Base-by-base conservation (phyloP, 2,888 invertebrate genomes). In the Agrotis exclamationis region DNA sequence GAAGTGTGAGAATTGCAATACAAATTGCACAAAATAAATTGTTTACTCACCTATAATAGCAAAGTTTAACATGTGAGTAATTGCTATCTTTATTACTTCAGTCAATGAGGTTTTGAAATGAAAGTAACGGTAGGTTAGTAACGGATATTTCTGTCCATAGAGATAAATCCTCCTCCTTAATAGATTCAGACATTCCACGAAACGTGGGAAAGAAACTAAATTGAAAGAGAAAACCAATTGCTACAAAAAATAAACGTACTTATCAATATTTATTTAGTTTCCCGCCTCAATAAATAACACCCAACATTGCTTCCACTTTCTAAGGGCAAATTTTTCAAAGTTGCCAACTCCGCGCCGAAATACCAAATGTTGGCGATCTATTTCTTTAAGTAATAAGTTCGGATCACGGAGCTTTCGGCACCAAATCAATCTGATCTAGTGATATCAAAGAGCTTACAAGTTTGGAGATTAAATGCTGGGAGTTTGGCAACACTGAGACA, bases 371-470 rank as follows among this genome's bases (percentile, higher is more conserved):
- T 60, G 56, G 24, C 76, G 48, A 69, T 79, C 64, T 67, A 72
- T 77, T 77, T 70, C 66, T 60, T 39, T 70, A 76, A 65, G 64
- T 75, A 75, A 75, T 74, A 75, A 63, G 76, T 84, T 74, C 45
- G 50, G 70, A 74, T 72, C 74, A 56, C 54, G 44, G 33, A 48
- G 78, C 66, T 73, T 74, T 82, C 58, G 44, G 58, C 68, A 71
- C 62, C 74, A 51, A 74, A 76, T 85, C 77, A 74, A 75, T 82
- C 57, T 51, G 70, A 71, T 53, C 57, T 63, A 69, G 58, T 14
- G 51, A 60, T 80, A 74, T 76, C 56, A 66, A 81, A 66, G 48
- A 58, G 58, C 59, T 80, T 65, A 54, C 18, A 63, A 63, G 56
- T 63, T 60, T 58, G 44, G 18, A 67, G 50, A 79, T 82, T 63